Percentiles rank a stretch among this genome's conserved stretches.
Evolutionary conservation across 2,113 vertebrate genomes (phyloP).

Genomic region (Poeciliopsis retropinna): DNA sequence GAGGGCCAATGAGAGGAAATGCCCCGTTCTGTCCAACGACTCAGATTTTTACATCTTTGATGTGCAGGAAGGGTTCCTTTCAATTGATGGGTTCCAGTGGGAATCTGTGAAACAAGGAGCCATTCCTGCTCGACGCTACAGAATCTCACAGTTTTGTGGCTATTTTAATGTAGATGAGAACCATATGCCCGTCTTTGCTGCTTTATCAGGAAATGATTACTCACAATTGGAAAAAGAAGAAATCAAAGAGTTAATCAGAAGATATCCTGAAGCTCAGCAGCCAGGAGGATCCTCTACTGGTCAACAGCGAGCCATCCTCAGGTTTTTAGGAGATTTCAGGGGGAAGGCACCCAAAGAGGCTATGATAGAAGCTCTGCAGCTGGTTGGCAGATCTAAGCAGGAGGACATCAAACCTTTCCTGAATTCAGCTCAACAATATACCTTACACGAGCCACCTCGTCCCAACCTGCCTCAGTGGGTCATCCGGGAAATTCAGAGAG

Average conservation of each 20-base stretch:
- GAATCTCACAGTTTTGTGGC: not conserved
- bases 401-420: not conserved
- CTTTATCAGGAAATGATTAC: conserved; percentile 6
- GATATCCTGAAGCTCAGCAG: not conserved
- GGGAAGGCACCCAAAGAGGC: not conserved
- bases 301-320: not conserved
- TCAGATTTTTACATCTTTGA: conserved; percentile 14
- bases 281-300: not conserved
- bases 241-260: fast-evolving
- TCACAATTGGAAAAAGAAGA: not conserved
- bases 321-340: not conserved
- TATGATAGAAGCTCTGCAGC: not conserved
- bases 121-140: conserved; percentile 12
- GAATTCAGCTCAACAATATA: not conserved
- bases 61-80: not conserved
- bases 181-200: conserved; percentile 14
- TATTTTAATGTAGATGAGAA: not conserved
- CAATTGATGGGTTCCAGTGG: not conserved
- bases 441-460: not conserved
- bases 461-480: not conserved
- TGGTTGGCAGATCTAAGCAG: not conserved
- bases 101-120: not conserved
- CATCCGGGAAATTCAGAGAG: not conserved
- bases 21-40: conserved; percentile 1
- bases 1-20: not conserved